A percentile compares a stretch with the other conserved stretches of the same genome.
These are phyloP conservation scores for Myotis myotis DNA, from an alignment of 2,797 vertebrate genomes.

Conservation along the genomic window DNA sequence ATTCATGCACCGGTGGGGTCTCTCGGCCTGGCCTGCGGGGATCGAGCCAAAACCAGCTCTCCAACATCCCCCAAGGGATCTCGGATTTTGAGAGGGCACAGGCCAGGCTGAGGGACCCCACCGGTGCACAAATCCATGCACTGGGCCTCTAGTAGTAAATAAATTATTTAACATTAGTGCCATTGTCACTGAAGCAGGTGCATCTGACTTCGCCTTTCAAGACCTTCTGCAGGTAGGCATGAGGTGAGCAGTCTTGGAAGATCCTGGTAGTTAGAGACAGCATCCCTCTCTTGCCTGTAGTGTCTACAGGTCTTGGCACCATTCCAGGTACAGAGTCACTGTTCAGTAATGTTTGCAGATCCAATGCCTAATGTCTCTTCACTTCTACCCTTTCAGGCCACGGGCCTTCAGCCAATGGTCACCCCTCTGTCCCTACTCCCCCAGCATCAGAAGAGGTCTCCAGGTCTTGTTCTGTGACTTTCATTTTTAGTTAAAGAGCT, in stretches of 20 bases:
- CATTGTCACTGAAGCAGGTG: not conserved
- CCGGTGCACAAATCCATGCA: too few relatives aligned
- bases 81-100: too few relatives aligned
- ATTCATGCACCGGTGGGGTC: too few relatives aligned
- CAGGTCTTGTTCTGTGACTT: not conserved
- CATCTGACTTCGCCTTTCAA: not conserved
- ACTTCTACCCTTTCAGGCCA: not conserved
- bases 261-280: not conserved
- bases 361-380: not conserved
- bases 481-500: conserved; percentile 37
- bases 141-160: not conserved
- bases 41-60: too few relatives aligned
- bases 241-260: not conserved
- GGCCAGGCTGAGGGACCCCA: too few relatives aligned
- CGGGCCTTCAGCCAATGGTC: not conserved
- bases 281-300: not conserved
- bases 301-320: not conserved
- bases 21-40: too few relatives aligned
- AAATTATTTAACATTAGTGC: not conserved
- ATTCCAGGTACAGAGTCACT: not conserved
- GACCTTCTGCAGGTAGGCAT: not conserved
- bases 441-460: not conserved
- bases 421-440: not conserved
- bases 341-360: not conserved
- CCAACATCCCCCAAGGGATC: too few relatives aligned